Evolutionary conservation across 2,797 vertebrate species (phyloP).

Genomic region (Trematomus bernacchii): DNA sequence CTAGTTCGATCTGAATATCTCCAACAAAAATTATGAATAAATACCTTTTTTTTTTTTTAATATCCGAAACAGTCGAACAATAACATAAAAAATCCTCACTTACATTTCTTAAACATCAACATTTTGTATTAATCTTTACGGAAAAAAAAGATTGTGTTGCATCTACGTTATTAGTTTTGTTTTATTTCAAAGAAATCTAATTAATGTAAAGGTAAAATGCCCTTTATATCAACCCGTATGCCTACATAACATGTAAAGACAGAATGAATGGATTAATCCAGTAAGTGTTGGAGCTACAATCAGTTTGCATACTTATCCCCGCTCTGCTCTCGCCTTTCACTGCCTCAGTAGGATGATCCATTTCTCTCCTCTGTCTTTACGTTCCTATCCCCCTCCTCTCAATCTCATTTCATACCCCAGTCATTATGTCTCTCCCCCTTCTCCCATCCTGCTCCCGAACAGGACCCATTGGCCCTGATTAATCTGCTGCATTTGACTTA

Average conservation of each 20-base stretch:
- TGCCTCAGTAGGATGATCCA: constrained; percentile 66
- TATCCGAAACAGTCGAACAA: too few relatives aligned
- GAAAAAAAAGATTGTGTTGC: background rate
- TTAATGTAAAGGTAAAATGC: background rate
- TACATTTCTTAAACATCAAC: background rate
- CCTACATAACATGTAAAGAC: constrained; percentile 25
- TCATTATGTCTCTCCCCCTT: constrained; percentile 74
- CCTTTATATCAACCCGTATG: background rate
- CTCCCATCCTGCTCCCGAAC: constrained; percentile 73
- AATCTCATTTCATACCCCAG: constrained; percentile 81
- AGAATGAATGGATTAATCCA: constrained; percentile 33
- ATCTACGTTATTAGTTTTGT: background rate
- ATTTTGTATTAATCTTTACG: background rate
- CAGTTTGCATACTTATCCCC: constrained; percentile 45
- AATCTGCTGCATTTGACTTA: constrained; percentile 83
- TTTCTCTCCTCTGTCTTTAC: constrained; percentile 70
- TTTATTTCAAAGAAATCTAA: background rate
- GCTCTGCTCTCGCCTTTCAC: constrained; percentile 44
- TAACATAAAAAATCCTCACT: too few relatives aligned
- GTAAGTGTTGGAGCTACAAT: constrained; percentile 37
- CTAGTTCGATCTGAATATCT: background rate
- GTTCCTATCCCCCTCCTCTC: constrained; percentile 72
- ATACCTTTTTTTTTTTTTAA: too few relatives aligned
- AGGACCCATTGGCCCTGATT: constrained; percentile 81
- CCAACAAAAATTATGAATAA: too few relatives aligned